Evolutionary conservation across 2,797 vertebrate species (phyloP).

Genomic region (Spheniscus humboldti): DNA sequence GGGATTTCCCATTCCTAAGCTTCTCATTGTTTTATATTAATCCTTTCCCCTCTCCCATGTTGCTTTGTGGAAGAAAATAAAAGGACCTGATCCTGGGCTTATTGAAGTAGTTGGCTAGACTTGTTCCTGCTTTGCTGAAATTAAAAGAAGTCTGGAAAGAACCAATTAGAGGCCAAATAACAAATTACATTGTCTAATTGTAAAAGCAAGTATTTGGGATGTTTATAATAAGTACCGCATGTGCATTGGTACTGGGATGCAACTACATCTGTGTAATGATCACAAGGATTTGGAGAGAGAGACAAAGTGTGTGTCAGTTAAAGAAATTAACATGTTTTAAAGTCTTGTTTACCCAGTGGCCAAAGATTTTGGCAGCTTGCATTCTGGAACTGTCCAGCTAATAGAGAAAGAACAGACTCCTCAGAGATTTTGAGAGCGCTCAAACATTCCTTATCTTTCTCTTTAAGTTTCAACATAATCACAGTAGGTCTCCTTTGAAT

Average conservation of each 20-base stretch:
- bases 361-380: not conserved
- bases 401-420: not conserved
- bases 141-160: not conserved
- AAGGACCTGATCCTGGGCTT: not conserved
- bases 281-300: not conserved
- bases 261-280: not conserved
- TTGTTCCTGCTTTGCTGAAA: not conserved
- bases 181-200: not conserved
- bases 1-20: not conserved
- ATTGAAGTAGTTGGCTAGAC: not conserved
- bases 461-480: not conserved
- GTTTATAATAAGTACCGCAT: not conserved
- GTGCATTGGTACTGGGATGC: not conserved
- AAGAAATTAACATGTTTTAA: not conserved
- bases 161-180: not conserved
- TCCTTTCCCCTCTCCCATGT: not conserved
- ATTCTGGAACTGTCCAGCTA: not conserved
- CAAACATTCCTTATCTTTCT: not conserved
- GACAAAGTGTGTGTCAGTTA: not conserved
- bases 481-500: not conserved
- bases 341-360: not conserved
- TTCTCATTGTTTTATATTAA: constrained; percentile 34
- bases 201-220: not conserved
- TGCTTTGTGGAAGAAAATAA: constrained; percentile 8
- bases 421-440: not conserved